A percentile compares a stretch with the other conserved stretches of the same genome.
These are phyloP conservation scores for Acanthornis magna DNA, from an alignment of 2,797 vertebrate species.

Conservation along the genomic window DNA sequence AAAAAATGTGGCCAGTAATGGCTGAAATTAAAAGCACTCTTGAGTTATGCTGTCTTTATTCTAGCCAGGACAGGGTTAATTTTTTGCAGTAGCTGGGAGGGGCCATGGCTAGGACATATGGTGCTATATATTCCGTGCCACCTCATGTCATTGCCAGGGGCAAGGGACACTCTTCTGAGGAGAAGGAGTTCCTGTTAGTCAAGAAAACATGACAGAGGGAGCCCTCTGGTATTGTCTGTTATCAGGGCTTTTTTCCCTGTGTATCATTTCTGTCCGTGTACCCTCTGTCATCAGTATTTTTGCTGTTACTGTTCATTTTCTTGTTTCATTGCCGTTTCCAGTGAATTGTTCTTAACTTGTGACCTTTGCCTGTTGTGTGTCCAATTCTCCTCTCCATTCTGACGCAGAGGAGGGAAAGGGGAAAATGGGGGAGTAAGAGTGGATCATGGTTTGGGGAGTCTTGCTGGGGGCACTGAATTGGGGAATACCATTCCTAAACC, in stretches of 20 bases:
- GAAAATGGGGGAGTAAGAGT: background rate
- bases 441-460: background rate
- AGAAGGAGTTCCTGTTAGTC: background rate
- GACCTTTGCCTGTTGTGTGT: background rate
- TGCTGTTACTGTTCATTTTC: background rate
- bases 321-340: background rate
- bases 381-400: background rate
- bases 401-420: background rate
- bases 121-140: background rate
- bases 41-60: background rate
- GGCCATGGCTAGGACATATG: no score
- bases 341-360: background rate
- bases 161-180: background rate
- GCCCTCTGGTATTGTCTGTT: fast-evolving
- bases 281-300: background rate
- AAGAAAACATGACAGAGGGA: fast-evolving
- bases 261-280: background rate
- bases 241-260: fast-evolving
- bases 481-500: background rate
- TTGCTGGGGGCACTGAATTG: background rate
- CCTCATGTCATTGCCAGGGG: fast-evolving
- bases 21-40: background rate
- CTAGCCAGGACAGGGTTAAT: background rate
- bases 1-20: background rate
- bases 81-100: background rate